A percentile compares a stretch with the other conserved stretches of the same genome.
Conservation (phyloP, 1,140 invertebrate genomes). For the Brachionus asplanchnoidis region DNA sequence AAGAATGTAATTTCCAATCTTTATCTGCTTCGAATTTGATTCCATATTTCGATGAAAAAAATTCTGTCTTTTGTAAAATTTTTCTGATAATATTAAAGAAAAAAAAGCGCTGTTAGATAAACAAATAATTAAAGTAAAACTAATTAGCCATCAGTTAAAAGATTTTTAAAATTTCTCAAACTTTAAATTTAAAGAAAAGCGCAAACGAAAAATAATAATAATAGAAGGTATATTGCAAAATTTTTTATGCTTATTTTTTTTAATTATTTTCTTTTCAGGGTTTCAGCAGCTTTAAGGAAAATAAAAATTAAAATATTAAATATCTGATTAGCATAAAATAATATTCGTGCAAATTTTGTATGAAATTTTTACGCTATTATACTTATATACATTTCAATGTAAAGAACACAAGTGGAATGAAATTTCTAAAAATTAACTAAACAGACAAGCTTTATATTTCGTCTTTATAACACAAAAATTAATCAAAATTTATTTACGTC, state of each 20-base stretch:
- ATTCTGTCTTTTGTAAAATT: neutral
- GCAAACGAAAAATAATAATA: neutral
- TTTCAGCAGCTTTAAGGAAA: neutral
- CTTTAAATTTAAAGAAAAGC: neutral
- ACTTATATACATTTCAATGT: neutral
- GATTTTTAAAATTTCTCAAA: neutral
- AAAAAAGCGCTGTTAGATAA: neutral
- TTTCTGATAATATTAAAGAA: neutral
- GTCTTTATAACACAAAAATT: neutral
- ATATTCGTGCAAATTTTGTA: neutral
- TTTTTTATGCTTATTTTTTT: constrained; percentile 19
- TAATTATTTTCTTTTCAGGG: neutral
- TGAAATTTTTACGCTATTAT: neutral
- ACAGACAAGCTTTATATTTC: neutral
- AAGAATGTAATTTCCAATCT: constrained; percentile 33
- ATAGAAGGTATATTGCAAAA: neutral
- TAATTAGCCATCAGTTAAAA: constrained; percentile 6
- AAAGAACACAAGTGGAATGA: neutral
- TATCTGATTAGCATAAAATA: neutral
- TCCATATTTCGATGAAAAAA: neutral
- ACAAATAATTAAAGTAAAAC: neutral
- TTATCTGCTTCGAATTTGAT: constrained; percentile 32
- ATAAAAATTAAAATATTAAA: neutral
- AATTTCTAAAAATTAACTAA: neutral
- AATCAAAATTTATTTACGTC: neutral